Evolutionary conservation across 2,888 invertebrate genomes (phyloP).

Genomic region (Stenotaenia linearis): DNA sequence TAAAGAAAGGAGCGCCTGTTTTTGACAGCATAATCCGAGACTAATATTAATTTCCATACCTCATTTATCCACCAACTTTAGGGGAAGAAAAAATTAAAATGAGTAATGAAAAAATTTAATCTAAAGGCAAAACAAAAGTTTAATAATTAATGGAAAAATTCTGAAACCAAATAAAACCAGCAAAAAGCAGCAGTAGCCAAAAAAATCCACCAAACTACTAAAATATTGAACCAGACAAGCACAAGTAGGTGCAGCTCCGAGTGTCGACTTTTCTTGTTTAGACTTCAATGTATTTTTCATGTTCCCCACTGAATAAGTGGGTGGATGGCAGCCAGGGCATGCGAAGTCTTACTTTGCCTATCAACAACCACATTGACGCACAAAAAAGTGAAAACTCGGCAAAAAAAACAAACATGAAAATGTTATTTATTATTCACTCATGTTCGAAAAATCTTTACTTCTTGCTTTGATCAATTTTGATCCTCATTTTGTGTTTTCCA

Average conservation of each 20-base stretch:
- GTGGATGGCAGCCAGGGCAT: neutral
- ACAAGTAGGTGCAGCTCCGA: neutral
- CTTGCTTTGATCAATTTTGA: too few relatives aligned
- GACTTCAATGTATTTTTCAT: conserved; percentile 23
- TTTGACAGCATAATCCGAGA: neutral
- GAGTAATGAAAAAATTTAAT: neutral
- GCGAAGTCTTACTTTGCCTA: neutral
- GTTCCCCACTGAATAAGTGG: neutral
- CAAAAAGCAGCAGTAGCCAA: neutral
- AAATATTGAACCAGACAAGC: neutral
- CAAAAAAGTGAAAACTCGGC: neutral
- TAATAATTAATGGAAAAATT: neutral
- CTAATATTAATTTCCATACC: neutral
- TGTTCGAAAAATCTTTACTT: too few relatives aligned
- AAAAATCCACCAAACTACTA: neutral
- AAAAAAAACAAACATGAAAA: neutral
- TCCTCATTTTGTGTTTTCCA: too few relatives aligned
- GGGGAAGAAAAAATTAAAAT: neutral
- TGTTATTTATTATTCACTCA: neutral
- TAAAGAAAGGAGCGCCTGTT: neutral
- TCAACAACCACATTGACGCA: neutral
- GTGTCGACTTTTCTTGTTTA: conserved; percentile 4
- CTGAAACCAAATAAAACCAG: neutral
- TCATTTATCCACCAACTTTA: neutral
- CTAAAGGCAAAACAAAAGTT: neutral